Conservation (phyloP, 2,888 invertebrate genomes). For the Deilephila elpenor region DNA sequence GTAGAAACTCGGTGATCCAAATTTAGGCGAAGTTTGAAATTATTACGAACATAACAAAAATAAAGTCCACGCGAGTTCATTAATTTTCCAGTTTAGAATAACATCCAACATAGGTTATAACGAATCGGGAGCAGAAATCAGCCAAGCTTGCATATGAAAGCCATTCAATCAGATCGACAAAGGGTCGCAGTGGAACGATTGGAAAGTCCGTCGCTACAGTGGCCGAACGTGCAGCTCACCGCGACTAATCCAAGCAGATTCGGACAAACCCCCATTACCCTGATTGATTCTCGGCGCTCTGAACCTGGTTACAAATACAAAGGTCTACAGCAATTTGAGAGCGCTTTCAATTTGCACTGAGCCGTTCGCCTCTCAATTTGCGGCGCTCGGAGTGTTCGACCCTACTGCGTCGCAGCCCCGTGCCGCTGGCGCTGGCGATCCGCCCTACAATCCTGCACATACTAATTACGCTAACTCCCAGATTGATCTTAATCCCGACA, state of each 20-base stretch:
- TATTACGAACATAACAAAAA: not conserved
- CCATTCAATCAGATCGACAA: slow-evolving; percentile 64
- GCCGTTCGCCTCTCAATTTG: slow-evolving; percentile 73
- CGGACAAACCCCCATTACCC: slow-evolving; percentile 77
- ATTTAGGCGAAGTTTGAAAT: slow-evolving; percentile 4
- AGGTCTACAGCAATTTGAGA: slow-evolving; percentile 75
- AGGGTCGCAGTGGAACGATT: slow-evolving; percentile 58
- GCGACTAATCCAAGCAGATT: slow-evolving; percentile 76
- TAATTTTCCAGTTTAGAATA: not conserved
- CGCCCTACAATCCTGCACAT: not conserved
- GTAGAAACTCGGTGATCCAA: slow-evolving; percentile 33
- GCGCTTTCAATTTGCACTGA: slow-evolving; percentile 79
- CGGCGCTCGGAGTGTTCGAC: slow-evolving; percentile 54
- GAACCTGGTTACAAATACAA: slow-evolving; percentile 77
- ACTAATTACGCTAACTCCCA: slow-evolving; percentile 3
- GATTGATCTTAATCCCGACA: slow-evolving; percentile 4
- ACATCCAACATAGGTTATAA: not conserved
- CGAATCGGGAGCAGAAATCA: not conserved
- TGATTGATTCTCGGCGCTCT: slow-evolving; percentile 78
- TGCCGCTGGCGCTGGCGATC: slow-evolving; percentile 8
- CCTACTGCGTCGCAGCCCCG: slow-evolving; percentile 3
- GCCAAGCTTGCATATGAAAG: slow-evolving; percentile 32
- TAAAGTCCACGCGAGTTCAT: not conserved
- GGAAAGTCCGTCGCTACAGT: slow-evolving; percentile 57
- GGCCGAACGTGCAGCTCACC: slow-evolving; percentile 57